Percentiles rank a stretch among this genome's conserved stretches.
Conservation (phyloP, 2,113 vertebrate species). For the Carlito syrichta region DNA sequence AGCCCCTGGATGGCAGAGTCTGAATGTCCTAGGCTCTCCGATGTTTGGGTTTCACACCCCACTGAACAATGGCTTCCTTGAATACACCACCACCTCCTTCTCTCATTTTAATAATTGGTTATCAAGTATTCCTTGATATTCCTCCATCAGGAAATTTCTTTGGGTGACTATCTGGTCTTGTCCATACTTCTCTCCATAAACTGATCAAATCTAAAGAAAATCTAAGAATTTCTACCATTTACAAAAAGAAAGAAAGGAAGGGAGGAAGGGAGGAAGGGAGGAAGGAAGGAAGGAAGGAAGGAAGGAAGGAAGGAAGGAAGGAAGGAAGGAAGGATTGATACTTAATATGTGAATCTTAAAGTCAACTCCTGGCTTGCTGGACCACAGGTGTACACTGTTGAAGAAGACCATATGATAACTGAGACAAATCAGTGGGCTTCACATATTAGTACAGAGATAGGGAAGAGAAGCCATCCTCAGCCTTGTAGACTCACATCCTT, state of each 20-base stretch:
- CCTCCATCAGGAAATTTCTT: background rate
- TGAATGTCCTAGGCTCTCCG: background rate
- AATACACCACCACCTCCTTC: rapidly evolving
- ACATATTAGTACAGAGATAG: background rate
- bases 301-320: too few species aligned
- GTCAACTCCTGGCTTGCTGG: background rate
- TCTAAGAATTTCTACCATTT: too few species aligned
- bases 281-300: too few species aligned
- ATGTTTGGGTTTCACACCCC: background rate
- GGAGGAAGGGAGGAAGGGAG: too few species aligned
- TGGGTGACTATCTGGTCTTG: background rate
- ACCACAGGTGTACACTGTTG: background rate
- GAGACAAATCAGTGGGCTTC: background rate
- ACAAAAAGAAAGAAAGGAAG: too few species aligned
- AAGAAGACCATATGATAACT: background rate
- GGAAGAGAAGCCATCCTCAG: background rate
- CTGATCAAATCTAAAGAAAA: background rate
- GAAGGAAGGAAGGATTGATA: too few species aligned
- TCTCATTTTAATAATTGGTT: background rate
- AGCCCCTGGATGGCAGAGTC: background rate
- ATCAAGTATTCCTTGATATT: background rate
- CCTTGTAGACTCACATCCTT: background rate
- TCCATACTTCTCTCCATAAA: background rate
- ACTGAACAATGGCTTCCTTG: background rate
- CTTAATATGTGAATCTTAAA: background rate